phyloP scores from a whole-genome alignment of 2,113 vertebrate species.

The Brachypteracias leptosomus region DNA sequence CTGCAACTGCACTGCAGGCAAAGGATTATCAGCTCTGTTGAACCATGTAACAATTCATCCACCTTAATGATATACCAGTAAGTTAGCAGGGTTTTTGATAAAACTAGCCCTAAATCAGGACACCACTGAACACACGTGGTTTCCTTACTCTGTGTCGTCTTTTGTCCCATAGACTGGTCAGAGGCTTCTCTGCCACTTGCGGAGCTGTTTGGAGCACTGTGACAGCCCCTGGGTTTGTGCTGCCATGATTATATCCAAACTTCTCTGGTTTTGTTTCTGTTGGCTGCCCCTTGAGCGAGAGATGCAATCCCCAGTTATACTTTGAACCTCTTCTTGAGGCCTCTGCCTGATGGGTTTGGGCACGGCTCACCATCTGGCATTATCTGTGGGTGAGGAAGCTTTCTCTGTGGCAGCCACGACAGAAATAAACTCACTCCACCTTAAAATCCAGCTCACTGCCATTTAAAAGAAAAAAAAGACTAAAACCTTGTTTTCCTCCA shows the following conservation, averaged over 20 bases:
- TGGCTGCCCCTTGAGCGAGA: not conserved
- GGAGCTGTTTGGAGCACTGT: not conserved
- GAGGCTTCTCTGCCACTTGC: not conserved
- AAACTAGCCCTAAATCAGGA: not conserved
- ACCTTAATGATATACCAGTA: not conserved
- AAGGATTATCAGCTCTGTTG: slow-evolving; percentile 7
- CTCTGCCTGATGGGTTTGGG: slow-evolving; percentile 18
- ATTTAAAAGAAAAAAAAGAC: not conserved
- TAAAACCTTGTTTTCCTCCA: slow-evolving; percentile 29
- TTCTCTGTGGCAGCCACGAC: not conserved
- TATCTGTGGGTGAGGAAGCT: slow-evolving; percentile 45
- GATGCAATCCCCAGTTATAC: not conserved
- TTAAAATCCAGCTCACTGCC: slow-evolving; percentile 45
- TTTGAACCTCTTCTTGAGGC: not conserved
- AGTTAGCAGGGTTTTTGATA: not conserved
- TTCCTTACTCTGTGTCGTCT: not conserved
- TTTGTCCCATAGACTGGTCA: not conserved
- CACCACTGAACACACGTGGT: accelerated
- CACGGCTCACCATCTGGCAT: slow-evolving; percentile 6
- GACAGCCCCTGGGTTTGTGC: not conserved
- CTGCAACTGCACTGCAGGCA: not conserved
- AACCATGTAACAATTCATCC: not conserved
- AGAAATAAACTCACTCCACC: slow-evolving; percentile 53
- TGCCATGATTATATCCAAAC: not conserved
- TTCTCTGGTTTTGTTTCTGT: not conserved